phyloP scores from a whole-genome alignment of 1,140 invertebrate genomes.

The Parapsyche elsis region DNA sequence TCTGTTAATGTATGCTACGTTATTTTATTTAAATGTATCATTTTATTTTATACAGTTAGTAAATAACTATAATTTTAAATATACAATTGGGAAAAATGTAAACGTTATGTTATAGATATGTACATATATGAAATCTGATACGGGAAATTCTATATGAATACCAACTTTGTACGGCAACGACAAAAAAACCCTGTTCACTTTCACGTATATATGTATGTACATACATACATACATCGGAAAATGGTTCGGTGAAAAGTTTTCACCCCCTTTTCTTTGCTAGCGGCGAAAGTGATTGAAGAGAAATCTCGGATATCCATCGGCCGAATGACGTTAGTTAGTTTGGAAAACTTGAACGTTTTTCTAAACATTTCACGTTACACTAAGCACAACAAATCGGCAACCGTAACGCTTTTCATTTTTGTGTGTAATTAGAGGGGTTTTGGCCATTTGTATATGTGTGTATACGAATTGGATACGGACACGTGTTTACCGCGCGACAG shows the following conservation, averaged over 20 bases:
- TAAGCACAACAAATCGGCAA: no score
- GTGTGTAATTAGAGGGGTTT: no score
- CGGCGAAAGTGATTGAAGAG: constrained; percentile 1
- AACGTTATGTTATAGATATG: no score
- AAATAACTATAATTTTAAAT: no score
- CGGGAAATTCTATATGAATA: constrained; percentile 32
- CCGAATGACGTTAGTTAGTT: background rate
- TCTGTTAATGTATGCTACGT: no score
- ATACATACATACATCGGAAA: background rate
- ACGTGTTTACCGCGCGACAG: no score
- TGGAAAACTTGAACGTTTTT: background rate
- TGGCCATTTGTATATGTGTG: no score
- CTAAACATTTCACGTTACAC: background rate
- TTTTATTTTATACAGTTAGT: no score
- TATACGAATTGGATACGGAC: no score
- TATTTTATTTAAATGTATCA: no score
- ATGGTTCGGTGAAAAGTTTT: constrained; percentile 24
- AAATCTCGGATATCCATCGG: constrained; percentile 1
- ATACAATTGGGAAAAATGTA: no score
- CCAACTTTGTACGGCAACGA: constrained; percentile 11
- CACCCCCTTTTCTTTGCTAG: background rate
- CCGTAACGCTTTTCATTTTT: no score
- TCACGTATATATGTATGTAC: background rate
- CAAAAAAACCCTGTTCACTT: constrained; percentile 12
- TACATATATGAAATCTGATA: background rate